These are phyloP conservation scores for Drosophila pruinosa DNA, from an alignment of 1,140 invertebrate species.

Conservation along the genomic window DNA sequence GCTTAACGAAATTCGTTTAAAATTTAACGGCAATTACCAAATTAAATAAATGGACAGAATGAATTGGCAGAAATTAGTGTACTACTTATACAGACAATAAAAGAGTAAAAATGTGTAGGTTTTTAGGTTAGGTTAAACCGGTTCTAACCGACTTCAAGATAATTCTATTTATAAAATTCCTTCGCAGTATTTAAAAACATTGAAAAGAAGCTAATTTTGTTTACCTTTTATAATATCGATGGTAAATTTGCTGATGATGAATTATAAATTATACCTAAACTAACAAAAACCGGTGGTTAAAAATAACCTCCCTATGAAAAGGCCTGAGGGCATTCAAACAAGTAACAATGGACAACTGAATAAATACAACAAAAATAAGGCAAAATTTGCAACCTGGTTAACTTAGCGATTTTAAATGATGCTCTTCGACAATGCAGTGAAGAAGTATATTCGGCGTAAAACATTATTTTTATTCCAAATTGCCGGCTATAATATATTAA, in stretches of 20 bases:
- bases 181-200: neutral
- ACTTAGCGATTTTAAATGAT: constrained; percentile 15
- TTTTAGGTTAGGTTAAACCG: constrained; percentile 1
- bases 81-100: neutral
- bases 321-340: constrained; percentile 5
- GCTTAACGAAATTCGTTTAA: constrained; percentile 41
- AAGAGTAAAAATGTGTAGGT: neutral
- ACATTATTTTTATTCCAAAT: constrained; percentile 12
- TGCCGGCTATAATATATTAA: neutral
- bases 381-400: constrained; percentile 15
- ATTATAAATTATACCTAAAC: constrained; percentile 15
- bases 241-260: neutral
- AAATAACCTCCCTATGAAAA: constrained; percentile 13
- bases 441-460: neutral
- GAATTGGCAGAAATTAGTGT: constrained; percentile 45
- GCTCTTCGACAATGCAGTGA: constrained; percentile 6
- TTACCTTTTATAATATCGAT: neutral
- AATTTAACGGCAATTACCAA: constrained; percentile 70
- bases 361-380: constrained; percentile 16
- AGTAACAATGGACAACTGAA: constrained; percentile 17
- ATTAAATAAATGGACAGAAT: constrained; percentile 48
- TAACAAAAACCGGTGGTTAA: constrained; percentile 1
- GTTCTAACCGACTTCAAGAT: neutral
- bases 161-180: neutral
- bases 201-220: neutral